phyloP scores from a whole-genome alignment of 2,113 vertebrate genomes.

The Tinamus guttatus region DNA sequence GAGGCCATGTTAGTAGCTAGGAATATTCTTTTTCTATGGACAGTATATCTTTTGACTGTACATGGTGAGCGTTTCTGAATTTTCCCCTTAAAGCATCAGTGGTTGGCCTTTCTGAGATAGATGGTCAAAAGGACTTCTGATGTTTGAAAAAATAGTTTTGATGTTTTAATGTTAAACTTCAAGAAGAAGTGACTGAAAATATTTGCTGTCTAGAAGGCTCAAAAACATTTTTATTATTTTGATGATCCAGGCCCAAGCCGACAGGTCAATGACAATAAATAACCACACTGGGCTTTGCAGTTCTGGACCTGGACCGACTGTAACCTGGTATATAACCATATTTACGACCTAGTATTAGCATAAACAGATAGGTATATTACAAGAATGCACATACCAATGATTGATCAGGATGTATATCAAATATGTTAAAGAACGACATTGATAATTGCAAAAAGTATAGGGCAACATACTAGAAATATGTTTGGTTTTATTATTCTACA shows the following conservation, averaged over 20 bases:
- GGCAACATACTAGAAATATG: not conserved
- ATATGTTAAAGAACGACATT: not conserved
- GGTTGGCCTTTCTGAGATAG: not conserved
- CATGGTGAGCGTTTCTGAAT: not conserved
- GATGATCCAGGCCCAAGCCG: not conserved
- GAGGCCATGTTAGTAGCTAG: not conserved
- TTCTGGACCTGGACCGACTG: not conserved
- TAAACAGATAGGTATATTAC: not conserved
- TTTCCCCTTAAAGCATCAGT: not conserved
- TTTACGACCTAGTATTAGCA: not conserved
- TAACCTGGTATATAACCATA: not conserved
- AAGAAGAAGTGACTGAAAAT: not conserved
- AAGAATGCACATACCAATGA: rapidly evolving
- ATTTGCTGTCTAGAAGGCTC: not conserved
- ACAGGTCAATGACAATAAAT: not conserved
- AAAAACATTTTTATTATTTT: not conserved
- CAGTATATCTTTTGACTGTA: not conserved
- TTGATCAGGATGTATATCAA: not conserved
- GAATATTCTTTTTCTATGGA: not conserved
- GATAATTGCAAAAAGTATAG: not conserved
- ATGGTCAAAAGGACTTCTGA: not conserved
- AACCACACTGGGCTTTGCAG: too few relatives aligned
- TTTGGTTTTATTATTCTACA: rapidly evolving
- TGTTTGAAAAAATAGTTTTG: not conserved
- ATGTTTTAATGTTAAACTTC: not conserved